These are phyloP conservation scores for Drosophila repletoides DNA, from an alignment of 1,140 invertebrate species.

Conservation along the genomic window DNA sequence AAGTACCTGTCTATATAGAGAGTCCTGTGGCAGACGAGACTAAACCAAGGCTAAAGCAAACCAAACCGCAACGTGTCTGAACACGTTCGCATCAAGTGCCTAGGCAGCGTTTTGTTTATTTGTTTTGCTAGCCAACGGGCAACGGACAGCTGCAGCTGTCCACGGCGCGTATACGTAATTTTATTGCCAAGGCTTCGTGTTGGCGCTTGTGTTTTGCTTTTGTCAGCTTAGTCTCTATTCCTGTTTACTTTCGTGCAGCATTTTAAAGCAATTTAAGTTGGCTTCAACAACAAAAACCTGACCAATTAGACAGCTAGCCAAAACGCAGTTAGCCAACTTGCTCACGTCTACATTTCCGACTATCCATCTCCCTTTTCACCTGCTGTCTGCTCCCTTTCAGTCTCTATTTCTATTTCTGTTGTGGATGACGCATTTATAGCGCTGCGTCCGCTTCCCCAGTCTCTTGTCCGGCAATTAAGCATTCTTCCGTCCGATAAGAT, in stretches of 20 bases:
- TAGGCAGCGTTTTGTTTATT: conserved; percentile 64
- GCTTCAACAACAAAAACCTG: conserved; percentile 3
- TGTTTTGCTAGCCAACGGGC: conserved; percentile 44
- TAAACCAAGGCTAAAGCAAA: background rate
- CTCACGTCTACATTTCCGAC: conserved; percentile 1
- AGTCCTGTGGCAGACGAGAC: background rate
- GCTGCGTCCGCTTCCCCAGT: conserved; percentile 12
- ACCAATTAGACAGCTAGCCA: conserved; percentile 48
- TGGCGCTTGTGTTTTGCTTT: conserved; percentile 17
- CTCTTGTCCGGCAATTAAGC: conserved; percentile 54
- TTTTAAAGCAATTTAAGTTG: conserved; percentile 63
- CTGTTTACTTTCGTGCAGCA: conserved; percentile 47
- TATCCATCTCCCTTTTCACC: background rate
- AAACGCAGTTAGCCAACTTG: conserved; percentile 6
- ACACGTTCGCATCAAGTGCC: conserved; percentile 58
- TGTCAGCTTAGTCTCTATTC: conserved; percentile 38
- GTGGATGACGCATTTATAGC: conserved; percentile 63
- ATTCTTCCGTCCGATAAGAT: conserved; percentile 74
- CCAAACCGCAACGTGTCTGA: conserved; percentile 46
- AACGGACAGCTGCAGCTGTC: conserved; percentile 33
- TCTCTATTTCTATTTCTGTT: background rate
- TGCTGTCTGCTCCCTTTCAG: conserved; percentile 2
- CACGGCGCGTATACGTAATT: conserved; percentile 63
- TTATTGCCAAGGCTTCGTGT: conserved; percentile 49
- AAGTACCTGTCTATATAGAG: conserved; percentile 14